phyloP scores from a whole-genome alignment of 2,797 vertebrate genomes.

The Tenualosa thibaudeaui region DNA sequence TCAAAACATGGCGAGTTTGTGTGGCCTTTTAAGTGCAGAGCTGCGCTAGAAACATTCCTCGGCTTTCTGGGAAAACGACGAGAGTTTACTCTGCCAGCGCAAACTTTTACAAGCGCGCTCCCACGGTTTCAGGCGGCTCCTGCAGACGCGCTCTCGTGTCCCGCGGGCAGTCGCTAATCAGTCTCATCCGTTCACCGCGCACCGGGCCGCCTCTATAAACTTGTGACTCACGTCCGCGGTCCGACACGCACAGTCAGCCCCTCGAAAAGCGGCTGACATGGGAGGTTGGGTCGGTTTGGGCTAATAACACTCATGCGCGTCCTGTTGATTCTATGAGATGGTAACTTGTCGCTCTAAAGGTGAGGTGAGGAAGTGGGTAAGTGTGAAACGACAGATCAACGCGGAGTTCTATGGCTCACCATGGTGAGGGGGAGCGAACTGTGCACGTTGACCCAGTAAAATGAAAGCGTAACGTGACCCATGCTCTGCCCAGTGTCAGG shows the following conservation, averaged over 20 bases:
- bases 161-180: background rate
- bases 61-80: background rate
- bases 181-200: background rate
- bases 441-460: background rate
- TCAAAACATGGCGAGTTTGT: background rate
- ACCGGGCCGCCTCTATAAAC: background rate
- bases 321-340: background rate
- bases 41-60: background rate
- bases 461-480: background rate
- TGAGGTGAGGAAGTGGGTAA: background rate
- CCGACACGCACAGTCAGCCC: background rate
- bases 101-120: background rate
- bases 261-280: background rate
- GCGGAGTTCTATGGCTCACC: too few relatives aligned
- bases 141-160: background rate
- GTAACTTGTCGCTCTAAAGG: too few relatives aligned
- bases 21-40: background rate
- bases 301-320: background rate
- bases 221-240: background rate
- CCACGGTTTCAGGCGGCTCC: background rate
- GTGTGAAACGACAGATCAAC: background rate
- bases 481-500: background rate
- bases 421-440: too few relatives aligned
- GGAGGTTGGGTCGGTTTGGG: background rate
- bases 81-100: background rate